A percentile compares a stretch with the other conserved stretches of the same genome.
These are phyloP conservation scores for Clivina fossor DNA, from an alignment of 2,888 invertebrate genomes.

Conservation along the genomic window DNA sequence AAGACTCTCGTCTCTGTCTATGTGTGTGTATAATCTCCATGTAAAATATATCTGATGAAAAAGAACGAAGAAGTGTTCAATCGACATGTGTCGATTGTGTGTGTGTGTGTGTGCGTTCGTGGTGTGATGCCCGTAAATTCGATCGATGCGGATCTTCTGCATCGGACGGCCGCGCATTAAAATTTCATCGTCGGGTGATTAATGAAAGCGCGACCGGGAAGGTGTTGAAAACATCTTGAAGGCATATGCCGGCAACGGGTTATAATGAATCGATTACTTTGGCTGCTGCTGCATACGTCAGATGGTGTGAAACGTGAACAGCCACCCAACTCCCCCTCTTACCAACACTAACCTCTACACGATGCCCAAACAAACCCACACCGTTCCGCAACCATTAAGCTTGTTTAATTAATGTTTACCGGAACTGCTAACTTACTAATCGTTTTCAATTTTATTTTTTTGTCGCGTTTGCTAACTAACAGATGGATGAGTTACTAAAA, in stretches of 20 bases:
- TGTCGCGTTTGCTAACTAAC: too few relatives aligned
- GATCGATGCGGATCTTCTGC: slow-evolving; percentile 1
- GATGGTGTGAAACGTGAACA: too few relatives aligned
- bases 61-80: too few relatives aligned
- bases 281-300: slow-evolving; percentile 8
- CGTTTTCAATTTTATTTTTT: too few relatives aligned
- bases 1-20: too few relatives aligned
- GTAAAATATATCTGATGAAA: slow-evolving; percentile 14
- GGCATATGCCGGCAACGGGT: slow-evolving; percentile 28
- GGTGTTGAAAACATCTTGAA: slow-evolving; percentile 34
- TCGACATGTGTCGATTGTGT: too few relatives aligned
- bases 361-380: neutral
- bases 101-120: too few relatives aligned
- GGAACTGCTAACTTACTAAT: too few relatives aligned
- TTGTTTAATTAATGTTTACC: slow-evolving; percentile 22
- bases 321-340: too few relatives aligned
- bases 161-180: slow-evolving; percentile 22
- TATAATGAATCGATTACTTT: slow-evolving; percentile 25
- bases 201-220: slow-evolving; percentile 22
- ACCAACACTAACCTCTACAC: too few relatives aligned
- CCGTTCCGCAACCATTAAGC: slow-evolving; percentile 8
- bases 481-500: too few relatives aligned
- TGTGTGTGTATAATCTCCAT: slow-evolving; percentile 15
- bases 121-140: slow-evolving; percentile 21
- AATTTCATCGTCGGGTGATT: slow-evolving; percentile 28